phyloP scores from a whole-genome alignment of 2,113 vertebrate genomes.

The Hyla sarda region DNA sequence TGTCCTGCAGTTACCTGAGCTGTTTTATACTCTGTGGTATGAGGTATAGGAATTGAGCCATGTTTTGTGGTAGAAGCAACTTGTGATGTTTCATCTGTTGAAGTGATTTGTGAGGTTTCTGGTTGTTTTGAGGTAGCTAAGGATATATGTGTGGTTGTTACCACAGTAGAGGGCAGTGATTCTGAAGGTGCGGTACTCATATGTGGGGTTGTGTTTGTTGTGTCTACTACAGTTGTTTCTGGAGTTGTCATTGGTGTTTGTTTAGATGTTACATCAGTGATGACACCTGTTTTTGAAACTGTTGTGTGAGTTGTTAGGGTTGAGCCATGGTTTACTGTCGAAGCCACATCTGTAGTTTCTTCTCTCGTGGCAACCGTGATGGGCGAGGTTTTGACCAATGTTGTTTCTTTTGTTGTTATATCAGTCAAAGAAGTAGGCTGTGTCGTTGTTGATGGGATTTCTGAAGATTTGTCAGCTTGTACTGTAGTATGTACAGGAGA shows the following conservation, averaged over 20 bases:
- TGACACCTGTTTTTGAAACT: too few species aligned
- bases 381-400: neutral
- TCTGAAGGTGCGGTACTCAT: too few species aligned
- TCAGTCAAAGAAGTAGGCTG: neutral
- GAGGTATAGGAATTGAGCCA: too few species aligned
- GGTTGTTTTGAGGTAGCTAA: neutral
- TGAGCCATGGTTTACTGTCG: neutral
- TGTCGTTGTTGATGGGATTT: neutral
- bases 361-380: too few species aligned
- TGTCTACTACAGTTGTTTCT: neutral
- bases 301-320: neutral
- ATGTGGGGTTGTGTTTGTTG: neutral
- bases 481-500: neutral
- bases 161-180: neutral
- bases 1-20: neutral
- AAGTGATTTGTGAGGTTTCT: too few species aligned
- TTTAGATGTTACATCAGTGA: too few species aligned
- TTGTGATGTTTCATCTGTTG: too few species aligned
- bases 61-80: too few species aligned
- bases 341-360: neutral
- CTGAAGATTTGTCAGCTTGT: neutral
- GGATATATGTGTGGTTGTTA: neutral
- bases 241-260: neutral
- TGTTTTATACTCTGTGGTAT: neutral
- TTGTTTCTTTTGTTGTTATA: neutral